phyloP scores from a whole-genome alignment of 2,113 vertebrate species.

The Petaurus breviceps region DNA sequence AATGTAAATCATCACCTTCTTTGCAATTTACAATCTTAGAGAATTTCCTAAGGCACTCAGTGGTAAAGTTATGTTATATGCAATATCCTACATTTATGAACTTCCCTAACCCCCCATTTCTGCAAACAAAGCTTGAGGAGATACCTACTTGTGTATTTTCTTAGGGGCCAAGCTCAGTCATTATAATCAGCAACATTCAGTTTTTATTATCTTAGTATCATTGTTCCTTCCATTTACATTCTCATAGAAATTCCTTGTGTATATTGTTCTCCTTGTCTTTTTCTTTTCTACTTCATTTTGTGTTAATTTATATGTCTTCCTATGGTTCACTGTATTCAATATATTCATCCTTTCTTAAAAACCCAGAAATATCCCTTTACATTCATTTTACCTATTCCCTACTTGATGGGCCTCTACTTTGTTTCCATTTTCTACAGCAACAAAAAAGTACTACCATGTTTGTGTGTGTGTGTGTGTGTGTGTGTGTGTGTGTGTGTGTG shows the following conservation, averaged over 20 bases:
- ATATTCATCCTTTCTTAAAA: background rate
- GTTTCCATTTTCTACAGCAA: background rate
- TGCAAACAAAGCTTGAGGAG: background rate
- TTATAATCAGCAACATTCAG: background rate
- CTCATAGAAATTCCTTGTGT: background rate
- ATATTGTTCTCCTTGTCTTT: too few species aligned
- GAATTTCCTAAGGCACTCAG: background rate
- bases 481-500: too few species aligned
- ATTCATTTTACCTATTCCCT: background rate
- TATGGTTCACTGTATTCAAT: background rate
- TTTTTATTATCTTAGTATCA: background rate
- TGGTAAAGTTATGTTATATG: background rate
- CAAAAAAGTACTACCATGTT: too few species aligned
- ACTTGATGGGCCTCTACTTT: background rate
- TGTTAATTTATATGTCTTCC: too few species aligned
- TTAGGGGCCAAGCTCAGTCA: background rate
- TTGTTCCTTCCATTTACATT: background rate
- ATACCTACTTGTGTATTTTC: background rate
- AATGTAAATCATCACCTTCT: background rate
- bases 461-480: too few species aligned
- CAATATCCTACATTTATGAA: background rate
- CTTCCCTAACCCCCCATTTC: background rate
- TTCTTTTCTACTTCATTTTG: too few species aligned
- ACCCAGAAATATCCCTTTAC: background rate
- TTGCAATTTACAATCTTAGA: background rate